Evolutionary conservation across 2,888 invertebrate species (phyloP).

Genomic region (Drosophila anomelani): DNA sequence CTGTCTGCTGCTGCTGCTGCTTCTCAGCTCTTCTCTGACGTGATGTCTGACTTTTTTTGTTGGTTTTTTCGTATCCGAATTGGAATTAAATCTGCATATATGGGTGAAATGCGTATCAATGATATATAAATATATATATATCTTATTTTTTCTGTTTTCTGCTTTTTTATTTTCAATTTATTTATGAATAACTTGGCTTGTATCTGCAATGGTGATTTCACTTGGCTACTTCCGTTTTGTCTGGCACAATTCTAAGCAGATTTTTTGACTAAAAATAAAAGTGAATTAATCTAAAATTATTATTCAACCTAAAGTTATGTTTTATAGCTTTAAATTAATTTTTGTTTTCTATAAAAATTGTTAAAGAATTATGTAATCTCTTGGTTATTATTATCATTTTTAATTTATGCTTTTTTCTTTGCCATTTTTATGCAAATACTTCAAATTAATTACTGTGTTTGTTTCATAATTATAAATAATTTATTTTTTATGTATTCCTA

Average conservation of each 20-base stretch:
- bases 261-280: not conserved
- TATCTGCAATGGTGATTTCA: slow-evolving; percentile 54
- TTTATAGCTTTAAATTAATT: too few species aligned
- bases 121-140: slow-evolving; percentile 18
- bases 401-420: not conserved
- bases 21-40: slow-evolving; percentile 41
- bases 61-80: slow-evolving; percentile 38
- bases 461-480: slow-evolving; percentile 1
- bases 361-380: not conserved
- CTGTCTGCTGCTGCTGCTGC: slow-evolving; percentile 49
- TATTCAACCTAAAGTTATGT: not conserved
- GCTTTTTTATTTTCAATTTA: slow-evolving; percentile 9
- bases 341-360: not conserved
- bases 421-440: slow-evolving; percentile 8
- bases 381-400: not conserved
- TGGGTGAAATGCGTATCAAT: slow-evolving; percentile 42
- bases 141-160: slow-evolving; percentile 1
- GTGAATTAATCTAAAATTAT: not conserved
- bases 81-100: slow-evolving; percentile 43
- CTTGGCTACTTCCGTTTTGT: slow-evolving; percentile 51
- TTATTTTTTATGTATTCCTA: not conserved
- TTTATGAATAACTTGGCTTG: slow-evolving; percentile 26
- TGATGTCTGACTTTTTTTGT: slow-evolving; percentile 33
- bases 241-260: slow-evolving; percentile 8
- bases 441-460: slow-evolving; percentile 3